Evolutionary conservation across 2,888 invertebrate species (phyloP), one percentile per base, ranked within the genome.

Genomic region (Apocheima hispidaria): DNA sequence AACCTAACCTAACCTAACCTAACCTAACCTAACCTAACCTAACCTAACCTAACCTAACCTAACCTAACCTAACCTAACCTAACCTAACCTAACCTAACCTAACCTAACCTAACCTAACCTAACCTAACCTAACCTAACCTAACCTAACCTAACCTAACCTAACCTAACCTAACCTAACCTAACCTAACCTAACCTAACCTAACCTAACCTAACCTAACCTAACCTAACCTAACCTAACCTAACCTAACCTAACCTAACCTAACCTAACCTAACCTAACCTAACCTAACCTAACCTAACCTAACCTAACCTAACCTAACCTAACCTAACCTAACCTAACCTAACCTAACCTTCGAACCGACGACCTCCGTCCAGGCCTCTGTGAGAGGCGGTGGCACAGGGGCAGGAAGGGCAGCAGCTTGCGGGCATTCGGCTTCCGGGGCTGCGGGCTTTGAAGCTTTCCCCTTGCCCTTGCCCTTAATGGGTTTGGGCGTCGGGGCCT

Each of bases 171-270:
- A 54, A 41, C 44, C 49, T 43, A 50, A 60, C 56, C 50, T 48
- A 40, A 50, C 62, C 53, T 53, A 63, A 65, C 65, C 65, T 68
- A 60, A 62, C 64, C 64, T 67, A 64, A 64, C 64, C 66, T 66
- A 63, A 63, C 64, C 68, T 65, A 66, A 65, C 67, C 70, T 68
- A 68, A 68, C 68, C 70, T 70, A 68, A 70, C 66, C 66, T 62
- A 68, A 70, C 68, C 70, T 68, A 68, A 70, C 68, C 68, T 68
- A 68, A 70, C 67, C 69, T 67, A 69, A 71, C 69, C 69, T 68
- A 66, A 68, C 68, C 68, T 70, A 68, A 68, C 68, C 64, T 68
- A 68, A 66, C 68, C 66, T 65, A 65, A 64, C 67, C 65, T 68
- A 68, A 68, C 67, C 67, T 68, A 65, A 60, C 60, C 64, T 54